These are phyloP conservation scores for Tetramorium alpestre DNA, from an alignment of 1,140 invertebrate genomes.

Conservation along the genomic window DNA sequence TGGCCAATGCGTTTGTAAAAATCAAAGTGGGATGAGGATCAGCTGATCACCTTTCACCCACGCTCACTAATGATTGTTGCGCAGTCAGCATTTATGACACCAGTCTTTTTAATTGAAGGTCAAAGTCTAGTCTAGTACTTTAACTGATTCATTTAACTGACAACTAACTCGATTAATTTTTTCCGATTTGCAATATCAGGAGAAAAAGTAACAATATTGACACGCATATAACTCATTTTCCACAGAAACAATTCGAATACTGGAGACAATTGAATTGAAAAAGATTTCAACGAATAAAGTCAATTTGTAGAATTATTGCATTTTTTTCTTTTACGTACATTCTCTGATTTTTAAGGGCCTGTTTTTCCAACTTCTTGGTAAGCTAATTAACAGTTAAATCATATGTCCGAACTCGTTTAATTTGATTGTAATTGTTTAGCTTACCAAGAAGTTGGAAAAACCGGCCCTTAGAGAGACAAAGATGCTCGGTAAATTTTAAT, in stretches of 20 bases:
- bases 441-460: too few relatives aligned
- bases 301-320: neutral
- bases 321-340: neutral
- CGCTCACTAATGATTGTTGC: neutral
- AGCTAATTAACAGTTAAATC: too few relatives aligned
- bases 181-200: neutral
- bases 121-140: neutral
- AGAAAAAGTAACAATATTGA: neutral
- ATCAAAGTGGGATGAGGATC: conserved; percentile 4
- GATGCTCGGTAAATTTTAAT: neutral
- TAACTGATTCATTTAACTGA: neutral
- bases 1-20: conserved; percentile 1
- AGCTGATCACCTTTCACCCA: conserved; percentile 62
- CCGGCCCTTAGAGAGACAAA: neutral
- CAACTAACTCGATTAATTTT: neutral
- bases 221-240: neutral
- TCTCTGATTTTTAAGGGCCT: neutral
- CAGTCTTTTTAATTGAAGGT: conserved; percentile 29
- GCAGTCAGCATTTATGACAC: neutral
- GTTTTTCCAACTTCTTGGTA: too few relatives aligned
- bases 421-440: too few relatives aligned
- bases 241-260: neutral
- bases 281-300: neutral
- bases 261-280: neutral
- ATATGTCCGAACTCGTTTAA: too few relatives aligned